Conservation (phyloP, 1,140 invertebrate species). For the Nasonia longicornis region DNA sequence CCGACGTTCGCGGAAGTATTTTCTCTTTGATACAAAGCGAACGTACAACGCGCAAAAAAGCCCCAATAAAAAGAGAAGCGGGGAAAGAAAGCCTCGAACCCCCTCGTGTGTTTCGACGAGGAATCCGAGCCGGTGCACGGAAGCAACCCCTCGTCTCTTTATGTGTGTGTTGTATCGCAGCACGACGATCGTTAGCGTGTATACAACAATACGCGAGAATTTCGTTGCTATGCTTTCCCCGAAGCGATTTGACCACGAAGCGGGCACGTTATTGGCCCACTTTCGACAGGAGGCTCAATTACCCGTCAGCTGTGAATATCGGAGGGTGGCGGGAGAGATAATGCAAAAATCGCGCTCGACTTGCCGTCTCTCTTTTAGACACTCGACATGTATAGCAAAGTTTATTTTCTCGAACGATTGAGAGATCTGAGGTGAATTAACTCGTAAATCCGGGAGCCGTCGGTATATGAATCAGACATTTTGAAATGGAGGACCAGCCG, state of each 20-base stretch:
- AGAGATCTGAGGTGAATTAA: too few species aligned
- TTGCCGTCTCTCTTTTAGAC: too few species aligned
- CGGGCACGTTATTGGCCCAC: constrained; percentile 15
- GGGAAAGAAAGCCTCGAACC: background rate
- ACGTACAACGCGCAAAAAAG: background rate
- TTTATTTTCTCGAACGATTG: too few species aligned
- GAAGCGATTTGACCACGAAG: constrained; percentile 13
- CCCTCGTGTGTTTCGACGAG: background rate
- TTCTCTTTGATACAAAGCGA: background rate
- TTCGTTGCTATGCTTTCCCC: background rate
- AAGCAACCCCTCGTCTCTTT: constrained; percentile 9
- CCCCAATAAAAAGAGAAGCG: background rate
- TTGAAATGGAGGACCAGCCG: background rate
- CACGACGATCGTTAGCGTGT: background rate
- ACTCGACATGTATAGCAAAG: too few species aligned
- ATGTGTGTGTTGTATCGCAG: background rate
- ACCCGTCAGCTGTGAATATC: background rate
- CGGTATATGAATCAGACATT: background rate
- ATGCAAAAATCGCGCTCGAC: too few species aligned
- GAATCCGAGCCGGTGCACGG: constrained; percentile 2
- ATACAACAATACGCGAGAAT: constrained; percentile 17
- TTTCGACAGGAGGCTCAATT: constrained; percentile 17
- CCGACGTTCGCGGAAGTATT: background rate
- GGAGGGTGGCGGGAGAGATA: too few species aligned
- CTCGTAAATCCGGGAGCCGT: background rate